These are phyloP conservation scores for Diacarnus erythraeanus DNA, from an alignment of 37 sponge, comb jelly and placozoan species.

Conservation along the genomic window DNA sequence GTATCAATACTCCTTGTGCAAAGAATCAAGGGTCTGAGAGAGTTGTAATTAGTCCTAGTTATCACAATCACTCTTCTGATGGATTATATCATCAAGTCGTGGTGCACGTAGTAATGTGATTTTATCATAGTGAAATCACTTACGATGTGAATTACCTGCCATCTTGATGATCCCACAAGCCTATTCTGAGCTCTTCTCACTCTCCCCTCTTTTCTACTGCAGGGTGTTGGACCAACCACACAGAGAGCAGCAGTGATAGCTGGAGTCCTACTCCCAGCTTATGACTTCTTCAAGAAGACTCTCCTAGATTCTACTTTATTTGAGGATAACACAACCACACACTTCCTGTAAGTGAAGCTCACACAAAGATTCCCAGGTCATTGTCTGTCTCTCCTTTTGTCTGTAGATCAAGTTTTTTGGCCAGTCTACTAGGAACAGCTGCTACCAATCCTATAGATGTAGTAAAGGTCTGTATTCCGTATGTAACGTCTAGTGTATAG, in stretches of 20 bases:
- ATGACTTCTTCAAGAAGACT: conserved; percentile 83
- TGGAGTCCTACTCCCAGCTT: conserved; percentile 89
- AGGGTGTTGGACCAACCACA: conserved; percentile 93
- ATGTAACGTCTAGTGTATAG: no score
- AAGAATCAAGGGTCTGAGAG: no score
- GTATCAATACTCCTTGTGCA: no score
- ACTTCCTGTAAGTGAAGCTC: conserved; percentile 51
- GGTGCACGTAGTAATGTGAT: no score
- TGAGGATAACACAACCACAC: conserved; percentile 48
- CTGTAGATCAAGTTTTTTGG: conserved; percentile 70
- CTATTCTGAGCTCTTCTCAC: no score
- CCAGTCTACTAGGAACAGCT: conserved; percentile 68
- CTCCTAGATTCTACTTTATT: conserved; percentile 27
- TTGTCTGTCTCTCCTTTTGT: background rate
- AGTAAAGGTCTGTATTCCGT: conserved; percentile 72
- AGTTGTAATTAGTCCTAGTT: no score
- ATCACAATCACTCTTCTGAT: no score
- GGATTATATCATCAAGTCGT: no score
- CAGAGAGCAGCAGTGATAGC: conserved; percentile 93
- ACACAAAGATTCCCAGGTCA: background rate
- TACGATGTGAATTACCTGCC: no score
- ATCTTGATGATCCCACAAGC: no score
- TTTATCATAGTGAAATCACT: background rate
- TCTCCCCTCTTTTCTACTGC: background rate
- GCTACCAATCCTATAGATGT: conserved; percentile 91